Conservation (phyloP, 2,888 invertebrate genomes). For the Notodromas monacha region DNA sequence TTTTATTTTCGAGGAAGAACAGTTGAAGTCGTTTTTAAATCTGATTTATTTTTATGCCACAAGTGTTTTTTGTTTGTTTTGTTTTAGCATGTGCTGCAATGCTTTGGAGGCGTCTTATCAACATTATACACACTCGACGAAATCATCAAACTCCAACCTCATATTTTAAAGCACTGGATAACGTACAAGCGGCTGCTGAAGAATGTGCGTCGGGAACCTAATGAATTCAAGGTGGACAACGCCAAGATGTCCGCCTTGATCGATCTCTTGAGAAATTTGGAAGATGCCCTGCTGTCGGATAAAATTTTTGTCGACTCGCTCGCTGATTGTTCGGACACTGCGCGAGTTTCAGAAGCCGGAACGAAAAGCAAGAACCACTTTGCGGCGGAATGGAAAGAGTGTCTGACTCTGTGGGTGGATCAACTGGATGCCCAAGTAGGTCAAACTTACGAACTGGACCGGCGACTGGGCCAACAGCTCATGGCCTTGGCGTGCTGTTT, state of each 20-base stretch:
- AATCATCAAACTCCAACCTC: conserved; percentile 23
- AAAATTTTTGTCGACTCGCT: conserved; percentile 29
- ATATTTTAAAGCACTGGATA: conserved; percentile 34
- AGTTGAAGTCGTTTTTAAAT: no score
- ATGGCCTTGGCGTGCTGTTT: not conserved
- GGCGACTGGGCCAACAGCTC: no score
- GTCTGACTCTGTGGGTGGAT: conserved; percentile 25
- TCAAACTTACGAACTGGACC: conserved; percentile 7
- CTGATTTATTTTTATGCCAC: no score
- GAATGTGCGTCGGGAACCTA: conserved; percentile 28
- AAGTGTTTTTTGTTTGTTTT: no score
- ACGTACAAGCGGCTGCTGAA: conserved; percentile 38
- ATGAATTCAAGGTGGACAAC: conserved; percentile 24
- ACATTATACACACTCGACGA: conserved; percentile 28
- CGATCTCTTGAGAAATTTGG: conserved; percentile 32
- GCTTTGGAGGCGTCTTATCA: conserved; percentile 19
- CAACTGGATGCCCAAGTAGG: conserved; percentile 11
- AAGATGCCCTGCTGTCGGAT: conserved; percentile 28
- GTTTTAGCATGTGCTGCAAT: conserved; percentile 16
- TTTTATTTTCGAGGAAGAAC: no score
- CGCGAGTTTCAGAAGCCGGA: not conserved
- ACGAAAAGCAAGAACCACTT: conserved; percentile 13
- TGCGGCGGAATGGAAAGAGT: conserved; percentile 29
- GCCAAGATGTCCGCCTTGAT: conserved; percentile 31
- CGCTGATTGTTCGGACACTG: not conserved